phyloP scores from a whole-genome alignment of 2,888 invertebrate genomes.

The Caenorhabditis panamensis region DNA sequence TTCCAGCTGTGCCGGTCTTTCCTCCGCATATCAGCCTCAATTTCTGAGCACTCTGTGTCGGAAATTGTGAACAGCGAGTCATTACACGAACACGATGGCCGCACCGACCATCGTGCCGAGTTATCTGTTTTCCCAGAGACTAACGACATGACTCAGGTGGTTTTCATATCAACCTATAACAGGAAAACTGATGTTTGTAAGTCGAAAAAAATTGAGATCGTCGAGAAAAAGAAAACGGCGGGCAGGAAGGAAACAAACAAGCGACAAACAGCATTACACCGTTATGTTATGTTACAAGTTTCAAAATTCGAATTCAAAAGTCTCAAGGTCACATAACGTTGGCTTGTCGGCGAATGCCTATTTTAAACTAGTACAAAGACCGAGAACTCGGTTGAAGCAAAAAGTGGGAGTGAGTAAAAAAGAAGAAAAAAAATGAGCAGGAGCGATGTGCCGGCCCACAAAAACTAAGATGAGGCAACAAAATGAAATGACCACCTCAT shows the following conservation, averaged over 20 bases:
- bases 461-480: conserved; percentile 18
- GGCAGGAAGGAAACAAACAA: not conserved
- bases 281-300: not conserved
- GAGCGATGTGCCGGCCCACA: conserved; percentile 10
- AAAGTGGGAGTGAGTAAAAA: not conserved
- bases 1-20: conserved; percentile 51
- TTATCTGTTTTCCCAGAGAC: conserved; percentile 54
- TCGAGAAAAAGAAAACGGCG: not conserved
- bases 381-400: not conserved
- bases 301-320: conserved; percentile 20
- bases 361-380: not conserved
- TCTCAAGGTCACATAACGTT: conserved; percentile 32
- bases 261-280: not conserved
- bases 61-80: conserved; percentile 67
- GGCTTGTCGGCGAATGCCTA: not conserved
- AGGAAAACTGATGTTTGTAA: too few relatives aligned
- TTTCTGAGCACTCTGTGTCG: conserved; percentile 63
- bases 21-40: conserved; percentile 39
- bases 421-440: conserved; percentile 15
- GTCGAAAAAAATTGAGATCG: not conserved
- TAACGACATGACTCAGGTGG: conserved; percentile 43
- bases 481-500: conserved; percentile 37
- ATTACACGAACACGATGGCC: conserved; percentile 64
- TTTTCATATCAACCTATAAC: not conserved
- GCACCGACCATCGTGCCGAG: conserved; percentile 56